Evolutionary conservation across 2,113 vertebrate species (phyloP), one percentile per base, ranked within the genome.

Genomic region (Rhizomys pruinosus): DNA sequence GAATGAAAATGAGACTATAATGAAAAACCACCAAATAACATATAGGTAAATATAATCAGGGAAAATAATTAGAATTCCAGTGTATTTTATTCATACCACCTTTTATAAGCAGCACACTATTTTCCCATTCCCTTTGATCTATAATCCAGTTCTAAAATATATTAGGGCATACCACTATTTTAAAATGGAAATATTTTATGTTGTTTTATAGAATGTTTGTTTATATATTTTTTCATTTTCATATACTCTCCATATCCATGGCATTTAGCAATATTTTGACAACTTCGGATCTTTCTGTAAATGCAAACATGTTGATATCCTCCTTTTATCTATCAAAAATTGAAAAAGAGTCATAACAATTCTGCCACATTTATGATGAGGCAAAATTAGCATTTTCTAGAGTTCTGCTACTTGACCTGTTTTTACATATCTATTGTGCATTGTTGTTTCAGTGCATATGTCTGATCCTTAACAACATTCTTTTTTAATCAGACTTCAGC

Each of bases 41-140:
- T n/a, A 64, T 12, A 76, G 59, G 72, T 39, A 96, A 95, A 96
- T 97, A 94, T 77, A 84, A 96, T 84, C 29, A 88, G 71, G 92
- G 72, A 32, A 90, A 85, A 87, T 96, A 78, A 90, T 87, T 90
- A 93, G 42, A 80, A 95, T 94, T 57, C 71, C 82, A 84, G 63
- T 55, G 42, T 84, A 84, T 86, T 92, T 96, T 89, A 87, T 90
- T 34, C 34, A 66, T 2, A 90, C 1, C 22, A 44, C 80, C 80
- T 95, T 95, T 95, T 85, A 89, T 93, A 84, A 95, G 78, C 3
- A 93, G 3, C 23, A 82, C 11, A 37, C 1, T 55, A 84, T 10
- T 94, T 4, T 82, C 92, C 90, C 94, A 5, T 82, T 93, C 90
- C 47, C 52, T 74, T 63, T 42, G 3, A 39, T 44, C 90, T 78